Conservation (phyloP, 2,888 invertebrate genomes). For the Macaria notata region DNA sequence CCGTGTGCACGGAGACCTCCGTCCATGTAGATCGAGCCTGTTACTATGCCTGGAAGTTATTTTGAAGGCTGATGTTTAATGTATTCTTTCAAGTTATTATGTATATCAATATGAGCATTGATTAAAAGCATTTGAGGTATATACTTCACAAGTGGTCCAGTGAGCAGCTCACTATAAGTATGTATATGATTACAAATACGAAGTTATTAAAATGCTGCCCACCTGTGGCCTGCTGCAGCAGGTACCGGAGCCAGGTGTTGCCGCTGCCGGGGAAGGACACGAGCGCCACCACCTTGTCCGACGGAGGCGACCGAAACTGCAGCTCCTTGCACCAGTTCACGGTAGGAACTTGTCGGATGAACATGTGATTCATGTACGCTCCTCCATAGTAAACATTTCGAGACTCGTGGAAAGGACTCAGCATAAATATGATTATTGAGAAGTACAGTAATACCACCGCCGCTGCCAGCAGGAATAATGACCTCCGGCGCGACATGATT, state of each 20-base stretch:
- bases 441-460: slow-evolving; percentile 67
- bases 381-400: slow-evolving; percentile 50
- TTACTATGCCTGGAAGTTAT: slow-evolving; percentile 83
- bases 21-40: slow-evolving; percentile 92
- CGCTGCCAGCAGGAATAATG: slow-evolving; percentile 61
- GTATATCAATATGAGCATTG: too few species aligned
- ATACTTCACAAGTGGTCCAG: too few species aligned
- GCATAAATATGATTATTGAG: slow-evolving; percentile 67
- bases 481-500: slow-evolving; percentile 60
- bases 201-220: too few species aligned
- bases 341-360: slow-evolving; percentile 54
- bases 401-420: slow-evolving; percentile 61
- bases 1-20: slow-evolving; percentile 89
- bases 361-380: slow-evolving; percentile 55
- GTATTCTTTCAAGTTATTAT: too few species aligned
- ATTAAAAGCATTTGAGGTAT: too few species aligned
- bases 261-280: slow-evolving; percentile 93
- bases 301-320: slow-evolving; percentile 71
- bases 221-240: slow-evolving; percentile 90
- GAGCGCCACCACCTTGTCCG: slow-evolving; percentile 81
- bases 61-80: too few species aligned
- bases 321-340: slow-evolving; percentile 80
- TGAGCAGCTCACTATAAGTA: too few species aligned
- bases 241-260: slow-evolving; percentile 91
- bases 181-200: too few species aligned